A percentile compares a stretch with the other conserved stretches of the same genome.
phyloP scores from a whole-genome alignment of 1,140 invertebrate genomes.

The Dicyema japonicum region DNA sequence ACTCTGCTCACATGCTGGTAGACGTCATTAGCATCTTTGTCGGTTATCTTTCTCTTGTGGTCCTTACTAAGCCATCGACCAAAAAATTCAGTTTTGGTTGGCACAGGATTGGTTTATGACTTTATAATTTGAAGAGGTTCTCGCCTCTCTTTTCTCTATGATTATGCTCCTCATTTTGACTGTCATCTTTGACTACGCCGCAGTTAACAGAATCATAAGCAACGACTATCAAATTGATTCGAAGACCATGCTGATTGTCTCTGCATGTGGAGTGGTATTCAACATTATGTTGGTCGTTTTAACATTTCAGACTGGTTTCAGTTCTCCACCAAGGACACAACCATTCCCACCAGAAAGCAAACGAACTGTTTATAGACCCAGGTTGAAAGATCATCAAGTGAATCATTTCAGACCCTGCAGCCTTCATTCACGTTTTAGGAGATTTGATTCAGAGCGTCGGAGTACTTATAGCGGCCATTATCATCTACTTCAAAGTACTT shows the following conservation, averaged over 20 bases:
- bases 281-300: conserved; percentile 52
- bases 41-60: conserved; percentile 60
- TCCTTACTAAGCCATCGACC: conserved; percentile 49
- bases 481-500: conserved; percentile 66
- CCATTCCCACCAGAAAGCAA: too few relatives aligned
- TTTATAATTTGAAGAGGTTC: conserved; percentile 33
- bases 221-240: conserved; percentile 47
- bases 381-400: too few relatives aligned
- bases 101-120: conserved; percentile 44
- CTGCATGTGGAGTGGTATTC: conserved; percentile 46
- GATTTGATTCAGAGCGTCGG: conserved; percentile 84
- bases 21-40: conserved; percentile 91
- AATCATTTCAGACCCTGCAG: conserved; percentile 68
- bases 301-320: too few relatives aligned
- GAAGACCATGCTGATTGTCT: conserved; percentile 56
- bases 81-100: conserved; percentile 46
- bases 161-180: conserved; percentile 80
- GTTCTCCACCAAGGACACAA: not conserved
- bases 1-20: conserved; percentile 71
- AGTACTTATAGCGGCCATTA: conserved; percentile 56
- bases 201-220: conserved; percentile 41
- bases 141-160: conserved; percentile 61
- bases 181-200: conserved; percentile 53
- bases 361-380: not conserved
- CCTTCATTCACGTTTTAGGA: conserved; percentile 83